These are phyloP conservation scores for Ricordea florida DNA, from an alignment of 92 coral and sea anemone genomes.

Conservation along the genomic window DNA sequence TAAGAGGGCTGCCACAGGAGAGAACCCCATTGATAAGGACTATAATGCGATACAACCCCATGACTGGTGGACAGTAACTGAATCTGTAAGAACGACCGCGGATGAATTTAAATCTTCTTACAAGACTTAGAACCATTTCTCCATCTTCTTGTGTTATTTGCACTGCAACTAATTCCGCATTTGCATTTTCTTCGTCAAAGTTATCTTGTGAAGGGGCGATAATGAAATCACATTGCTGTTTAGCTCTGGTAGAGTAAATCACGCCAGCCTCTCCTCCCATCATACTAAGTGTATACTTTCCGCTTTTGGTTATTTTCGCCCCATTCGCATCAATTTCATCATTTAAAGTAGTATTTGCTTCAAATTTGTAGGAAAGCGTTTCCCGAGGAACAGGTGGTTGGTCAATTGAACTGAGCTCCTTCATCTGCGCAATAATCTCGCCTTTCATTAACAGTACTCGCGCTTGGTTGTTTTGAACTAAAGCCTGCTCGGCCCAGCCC, in stretches of 20 bases:
- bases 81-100: too few relatives aligned
- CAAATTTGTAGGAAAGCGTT: background rate
- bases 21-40: too few relatives aligned
- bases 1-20: too few relatives aligned
- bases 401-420: background rate
- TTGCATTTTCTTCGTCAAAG: background rate
- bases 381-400: background rate
- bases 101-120: too few relatives aligned
- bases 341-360: background rate
- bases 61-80: too few relatives aligned
- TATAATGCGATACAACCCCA: too few relatives aligned
- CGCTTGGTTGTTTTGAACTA: background rate
- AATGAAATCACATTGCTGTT: background rate
- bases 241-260: background rate
- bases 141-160: background rate
- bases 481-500: background rate
- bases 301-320: background rate
- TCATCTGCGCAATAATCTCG: background rate
- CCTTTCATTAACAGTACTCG: background rate
- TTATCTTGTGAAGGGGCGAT: background rate
- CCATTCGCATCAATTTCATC: background rate
- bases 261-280: background rate
- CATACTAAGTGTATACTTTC: constrained; percentile 1
- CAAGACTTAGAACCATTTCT: too few relatives aligned
- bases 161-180: background rate